Conservation (phyloP, 2,888 invertebrate genomes). For the Acholoe squamosa region DNA sequence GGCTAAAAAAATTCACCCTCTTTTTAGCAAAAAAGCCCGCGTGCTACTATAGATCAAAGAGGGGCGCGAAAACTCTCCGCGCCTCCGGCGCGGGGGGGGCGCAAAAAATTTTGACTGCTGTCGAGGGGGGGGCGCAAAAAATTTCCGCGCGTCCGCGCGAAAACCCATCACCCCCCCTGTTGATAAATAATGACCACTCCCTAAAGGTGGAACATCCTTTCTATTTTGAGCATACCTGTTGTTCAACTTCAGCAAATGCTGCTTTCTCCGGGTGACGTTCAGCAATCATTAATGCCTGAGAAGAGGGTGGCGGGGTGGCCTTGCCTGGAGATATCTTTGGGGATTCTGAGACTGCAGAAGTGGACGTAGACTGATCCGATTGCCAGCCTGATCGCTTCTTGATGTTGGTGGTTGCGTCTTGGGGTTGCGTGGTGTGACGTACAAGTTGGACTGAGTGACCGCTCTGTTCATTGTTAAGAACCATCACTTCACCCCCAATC, state of each 20-base stretch:
- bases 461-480: background rate
- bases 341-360: background rate
- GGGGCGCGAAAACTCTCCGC: too few species aligned
- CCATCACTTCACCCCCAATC: background rate
- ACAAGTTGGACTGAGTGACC: conserved; percentile 27
- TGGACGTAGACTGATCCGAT: background rate
- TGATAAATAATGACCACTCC: too few species aligned
- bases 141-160: too few species aligned
- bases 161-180: too few species aligned
- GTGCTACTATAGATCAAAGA: too few species aligned
- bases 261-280: background rate
- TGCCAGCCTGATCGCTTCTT: background rate
- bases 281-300: background rate
- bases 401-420: background rate
- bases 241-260: background rate
- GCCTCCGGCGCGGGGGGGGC: too few species aligned
- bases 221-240: too few species aligned
- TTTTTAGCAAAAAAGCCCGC: too few species aligned
- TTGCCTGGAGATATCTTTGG: background rate
- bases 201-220: too few species aligned
- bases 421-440: background rate
- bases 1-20: too few species aligned
- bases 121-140: too few species aligned
- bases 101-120: too few species aligned
- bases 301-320: background rate